Evolutionary conservation across 1,140 invertebrate genomes (phyloP), one percentile per base, ranked within the genome.

Genomic region (Mercenaria mercenaria): DNA sequence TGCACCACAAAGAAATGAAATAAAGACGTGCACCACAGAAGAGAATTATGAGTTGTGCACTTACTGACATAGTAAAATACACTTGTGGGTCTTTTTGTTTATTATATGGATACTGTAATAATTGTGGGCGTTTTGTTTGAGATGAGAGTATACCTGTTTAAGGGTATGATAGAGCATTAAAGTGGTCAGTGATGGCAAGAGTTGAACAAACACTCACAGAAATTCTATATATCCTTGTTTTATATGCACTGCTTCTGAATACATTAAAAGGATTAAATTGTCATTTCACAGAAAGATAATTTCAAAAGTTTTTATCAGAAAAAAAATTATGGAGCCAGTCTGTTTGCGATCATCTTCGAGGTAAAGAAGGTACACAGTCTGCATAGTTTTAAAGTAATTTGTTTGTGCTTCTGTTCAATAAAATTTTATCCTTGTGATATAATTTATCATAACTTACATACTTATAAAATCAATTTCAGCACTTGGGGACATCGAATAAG

Each of bases 391-490:
- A 41, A 88, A 88, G 77, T 79, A 81, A 88, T 79, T 77, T 88
- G 86, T 88, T 88, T 80, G 43, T 43, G 43, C 64, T 61, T 61
- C 23, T 20, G 43, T 80, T 81, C 86, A 80, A 88, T 79, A 88
- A 61, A 23, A 34, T 50, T 41, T 72, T 81, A 81, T 81, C 76
- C 86, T 1, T 50, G 18, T 81, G 86, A 69, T 88, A 79, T 88
- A 59, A 88, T 88, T 88, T 88, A 88, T 88, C 86, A 88, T 88
- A 88, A 88, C 29, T 50, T 72, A 39, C n/a, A n/a, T 69, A 88
- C 77, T 81, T 80, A 72, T 81, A 81, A 88, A 88, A 88, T 88
- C 86, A 88, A 88, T 88, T 81, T 81, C 86, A 77, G 86, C 86
- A 80, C 86, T 88, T 67, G 77, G 67, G 50, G 76, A 80, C 74